Evolutionary conservation across 2,888 invertebrate species (phyloP).

Genomic region (Pemphredon lugubris): DNA sequence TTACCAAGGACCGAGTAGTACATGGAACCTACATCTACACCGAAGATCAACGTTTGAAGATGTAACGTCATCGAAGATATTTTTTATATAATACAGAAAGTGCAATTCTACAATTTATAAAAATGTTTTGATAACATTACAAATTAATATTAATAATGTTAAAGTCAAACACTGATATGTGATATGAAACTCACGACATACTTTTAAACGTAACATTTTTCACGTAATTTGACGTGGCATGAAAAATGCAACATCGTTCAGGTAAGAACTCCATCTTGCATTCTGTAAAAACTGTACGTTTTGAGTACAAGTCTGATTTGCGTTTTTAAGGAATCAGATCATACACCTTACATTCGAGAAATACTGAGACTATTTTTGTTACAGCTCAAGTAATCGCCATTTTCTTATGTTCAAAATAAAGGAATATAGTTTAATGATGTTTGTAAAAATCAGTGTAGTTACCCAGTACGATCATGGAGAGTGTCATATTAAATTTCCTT

Average conservation of each 20-base stretch:
- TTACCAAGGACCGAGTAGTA: too few species aligned
- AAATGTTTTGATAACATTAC: not conserved
- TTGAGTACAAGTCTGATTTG: too few species aligned
- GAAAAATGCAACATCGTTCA: not conserved
- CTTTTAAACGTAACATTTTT: not conserved
- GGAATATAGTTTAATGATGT: not conserved
- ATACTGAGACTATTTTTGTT: too few species aligned
- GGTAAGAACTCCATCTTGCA: slow-evolving; percentile 9
- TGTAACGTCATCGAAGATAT: slow-evolving; percentile 4
- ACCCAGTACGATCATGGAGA: too few species aligned
- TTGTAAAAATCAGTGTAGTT: too few species aligned
- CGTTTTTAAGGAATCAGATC: too few species aligned
- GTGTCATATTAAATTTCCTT: not conserved
- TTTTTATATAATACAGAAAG: not conserved
- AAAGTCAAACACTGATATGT: not conserved
- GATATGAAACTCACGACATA: not conserved
- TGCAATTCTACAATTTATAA: not conserved
- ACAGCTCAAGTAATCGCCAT: too few species aligned
- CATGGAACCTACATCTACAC: slow-evolving; percentile 16
- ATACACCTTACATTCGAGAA: too few species aligned
- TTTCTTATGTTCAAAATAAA: too few species aligned
- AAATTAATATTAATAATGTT: not conserved
- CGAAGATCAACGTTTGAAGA: slow-evolving; percentile 52
- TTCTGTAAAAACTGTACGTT: not conserved
- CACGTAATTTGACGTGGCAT: not conserved